These are phyloP conservation scores for Eupristina koningsbergeri DNA, from an alignment of 1,140 invertebrate species.

Conservation along the genomic window DNA sequence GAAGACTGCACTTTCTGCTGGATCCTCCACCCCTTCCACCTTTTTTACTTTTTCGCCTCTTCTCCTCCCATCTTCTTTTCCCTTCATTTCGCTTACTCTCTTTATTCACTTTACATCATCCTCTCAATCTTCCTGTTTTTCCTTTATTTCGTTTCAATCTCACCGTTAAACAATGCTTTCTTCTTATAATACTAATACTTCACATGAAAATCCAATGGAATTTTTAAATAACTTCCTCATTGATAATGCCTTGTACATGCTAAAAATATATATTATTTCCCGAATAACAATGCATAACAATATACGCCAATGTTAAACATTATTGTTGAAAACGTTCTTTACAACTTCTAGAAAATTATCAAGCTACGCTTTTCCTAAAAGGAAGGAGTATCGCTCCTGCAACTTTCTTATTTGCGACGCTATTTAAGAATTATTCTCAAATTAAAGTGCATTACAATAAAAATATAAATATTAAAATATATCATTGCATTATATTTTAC, in stretches of 20 bases:
- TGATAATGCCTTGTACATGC: not conserved
- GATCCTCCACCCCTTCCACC: slow-evolving; percentile 33
- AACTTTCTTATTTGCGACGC: too few relatives aligned
- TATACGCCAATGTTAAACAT: too few relatives aligned
- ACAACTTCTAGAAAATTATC: too few relatives aligned
- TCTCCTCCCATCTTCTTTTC: slow-evolving; percentile 22
- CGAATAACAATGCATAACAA: too few relatives aligned
- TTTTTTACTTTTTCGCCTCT: slow-evolving; percentile 43
- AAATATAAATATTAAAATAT: too few relatives aligned
- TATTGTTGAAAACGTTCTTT: too few relatives aligned
- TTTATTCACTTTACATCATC: slow-evolving; percentile 21
- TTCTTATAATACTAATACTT: not conserved
- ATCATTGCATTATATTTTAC: too few relatives aligned
- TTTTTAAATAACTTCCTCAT: not conserved
- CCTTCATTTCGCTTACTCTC: slow-evolving; percentile 13
- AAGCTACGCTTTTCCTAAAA: too few relatives aligned
- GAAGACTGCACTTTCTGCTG: slow-evolving; percentile 54
- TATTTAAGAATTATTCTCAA: too few relatives aligned
- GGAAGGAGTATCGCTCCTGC: too few relatives aligned
- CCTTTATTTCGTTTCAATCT: not conserved
- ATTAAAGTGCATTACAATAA: too few relatives aligned
- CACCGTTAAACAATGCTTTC: not conserved
- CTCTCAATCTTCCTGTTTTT: slow-evolving; percentile 2
- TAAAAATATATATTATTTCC: not conserved
- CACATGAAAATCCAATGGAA: slow-evolving; percentile 2